Base-by-base conservation (phyloP, 2,888 invertebrate species). In the Aleiodes testaceus region DNA sequence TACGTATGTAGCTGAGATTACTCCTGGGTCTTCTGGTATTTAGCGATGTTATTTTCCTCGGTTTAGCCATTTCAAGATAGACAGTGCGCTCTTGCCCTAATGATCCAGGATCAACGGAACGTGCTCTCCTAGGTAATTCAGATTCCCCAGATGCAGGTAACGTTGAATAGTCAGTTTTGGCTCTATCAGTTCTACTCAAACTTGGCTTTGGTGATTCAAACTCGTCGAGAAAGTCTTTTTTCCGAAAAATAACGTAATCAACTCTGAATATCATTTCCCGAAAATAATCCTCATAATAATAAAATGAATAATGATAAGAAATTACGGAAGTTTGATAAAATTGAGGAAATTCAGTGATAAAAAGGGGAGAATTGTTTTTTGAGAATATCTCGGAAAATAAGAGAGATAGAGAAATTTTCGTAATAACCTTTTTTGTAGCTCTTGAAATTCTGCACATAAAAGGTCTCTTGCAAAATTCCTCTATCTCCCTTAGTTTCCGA, bases 21-120 rank as follows among this genome's bases (percentile, higher is more conserved):
- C 50, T 70, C 14, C 66, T 45, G 12, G 61, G 42, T 45, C 65
- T 55, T 16, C 70, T 47, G 66, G 45, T 22, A 53, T 30, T 45
- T 26, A 49, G 26, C 45, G 53, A 4, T 30, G 26, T 42, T 18
- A 67, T 68, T 69, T 78, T 78, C 55, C 78, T 77, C 42, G 73
- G 70, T 52, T 78, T 78, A 6, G 80, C 80, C 66, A 79, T 76
- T 64, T 82, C 80, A 36, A 80, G 69, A 42, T 75, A 69, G 80
- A 81, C 44, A 78, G 73, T 12, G 77, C 79, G 78, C 49, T 71
- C 59, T 14, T 50, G 45, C 9, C 22, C 66, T 16, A 20, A 50
- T 22, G 61, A 22, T 50, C 50, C 64, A 36, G 67, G 67, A 64
- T 85, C 84, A 16, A 83, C 80, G n/a, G 85, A 84, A 16, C 80